Base-by-base conservation (phyloP, 2,113 vertebrate species). In the Nesogale talazaci region DNA sequence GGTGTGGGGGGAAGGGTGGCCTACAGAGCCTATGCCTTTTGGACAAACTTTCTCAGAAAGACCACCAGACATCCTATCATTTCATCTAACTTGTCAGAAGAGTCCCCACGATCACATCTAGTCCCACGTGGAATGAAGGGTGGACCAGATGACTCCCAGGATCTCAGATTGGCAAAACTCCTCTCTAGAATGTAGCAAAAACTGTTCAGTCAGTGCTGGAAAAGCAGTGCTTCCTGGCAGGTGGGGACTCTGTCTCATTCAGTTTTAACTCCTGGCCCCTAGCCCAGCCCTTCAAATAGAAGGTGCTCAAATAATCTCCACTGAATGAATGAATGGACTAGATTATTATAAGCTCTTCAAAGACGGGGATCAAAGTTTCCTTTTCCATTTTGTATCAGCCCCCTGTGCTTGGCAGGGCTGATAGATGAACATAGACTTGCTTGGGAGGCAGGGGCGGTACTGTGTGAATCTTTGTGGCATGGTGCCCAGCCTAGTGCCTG, bases 371-470 rank as follows among this genome's bases (percentile, higher is more conserved):
- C 17, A 1, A 20, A 29, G 46, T 12, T 52, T 52, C 46, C 46
- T 52, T 52, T 52, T 9, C 14, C 46, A 52, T 52, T 46, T 46
- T 10, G 42, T 46, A 46, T 46, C 46, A 36, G 38, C 38, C 42
- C 16, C 16, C 34, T 15, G 17, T 6, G 20, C 36, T 76, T n/a
- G 65, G 11, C 36, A 2, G 16, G 7, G 42, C 22, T 85, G 31
- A 67, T 69, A n/a, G 67, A 29, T 34, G 29, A 72, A 74, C 5
- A 8, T 17, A 52, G 1, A 8, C 16, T 16, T 79, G 61, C 2
- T 0, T 1, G 10, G 1, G 65, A 46, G 56, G 20, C 22, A 67
- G 63, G 29, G 34, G 46, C 31, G 7, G 1, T 2, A 3, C n/a
- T 34, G 57, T 57, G 20, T 22, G 34, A 29, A 1, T 42, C 16